These are phyloP conservation scores for Chionodraco myersi DNA, from an alignment of 2,113 vertebrate genomes.

Conservation along the genomic window DNA sequence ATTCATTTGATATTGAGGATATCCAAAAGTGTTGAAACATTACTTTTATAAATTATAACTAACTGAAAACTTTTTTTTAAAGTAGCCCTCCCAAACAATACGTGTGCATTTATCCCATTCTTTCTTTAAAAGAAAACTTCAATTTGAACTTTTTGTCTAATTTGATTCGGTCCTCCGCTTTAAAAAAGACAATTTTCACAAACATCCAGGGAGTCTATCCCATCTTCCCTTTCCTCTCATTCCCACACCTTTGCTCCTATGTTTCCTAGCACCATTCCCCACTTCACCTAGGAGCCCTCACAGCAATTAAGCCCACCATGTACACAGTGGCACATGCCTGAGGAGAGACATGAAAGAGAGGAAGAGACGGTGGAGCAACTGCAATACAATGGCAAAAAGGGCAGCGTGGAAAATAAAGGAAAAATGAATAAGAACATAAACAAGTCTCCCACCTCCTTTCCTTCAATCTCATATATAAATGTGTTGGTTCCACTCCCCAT, in stretches of 20 bases:
- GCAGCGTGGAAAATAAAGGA: conserved; percentile 31
- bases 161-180: background rate
- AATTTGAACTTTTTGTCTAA: background rate
- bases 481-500: conserved; percentile 80
- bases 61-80: too few relatives aligned
- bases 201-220: background rate
- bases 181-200: conserved; percentile 3
- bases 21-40: too few relatives aligned
- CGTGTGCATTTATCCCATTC: background rate
- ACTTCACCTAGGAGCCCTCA: conserved; percentile 39
- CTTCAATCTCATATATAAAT: conserved; percentile 83
- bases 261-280: conserved; percentile 13
- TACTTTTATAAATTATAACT: too few relatives aligned
- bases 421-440: conserved; percentile 76
- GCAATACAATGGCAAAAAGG: conserved; percentile 42
- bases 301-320: conserved; percentile 43
- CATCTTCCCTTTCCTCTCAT: background rate
- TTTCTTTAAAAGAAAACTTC: background rate
- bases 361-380: conserved; percentile 9
- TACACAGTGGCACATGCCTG: background rate
- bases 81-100: background rate
- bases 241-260: conserved; percentile 8
- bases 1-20: too few relatives aligned
- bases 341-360: background rate
- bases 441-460: conserved; percentile 70